Percentiles rank a stretch among this genome's conserved stretches.
These are phyloP conservation scores for Standfussiana lucernea DNA, from an alignment of 2,888 invertebrate genomes.

Conservation along the genomic window DNA sequence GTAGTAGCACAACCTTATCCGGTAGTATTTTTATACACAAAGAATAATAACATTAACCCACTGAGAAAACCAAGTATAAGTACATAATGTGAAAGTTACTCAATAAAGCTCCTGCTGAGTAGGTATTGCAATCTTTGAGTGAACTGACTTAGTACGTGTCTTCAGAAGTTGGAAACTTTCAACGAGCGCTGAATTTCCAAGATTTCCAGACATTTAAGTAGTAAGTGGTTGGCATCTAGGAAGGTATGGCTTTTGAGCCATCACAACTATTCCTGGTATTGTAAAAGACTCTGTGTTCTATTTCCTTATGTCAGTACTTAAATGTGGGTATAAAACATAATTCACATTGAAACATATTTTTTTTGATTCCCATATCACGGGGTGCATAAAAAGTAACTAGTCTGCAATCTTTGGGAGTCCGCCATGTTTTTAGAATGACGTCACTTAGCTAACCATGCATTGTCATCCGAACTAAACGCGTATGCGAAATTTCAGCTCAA, in stretches of 20 bases:
- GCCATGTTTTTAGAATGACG: no score
- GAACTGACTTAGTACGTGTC: slow-evolving; percentile 4
- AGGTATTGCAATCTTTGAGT: slow-evolving; percentile 8
- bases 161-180: slow-evolving; percentile 29
- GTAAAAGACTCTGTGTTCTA: not conserved
- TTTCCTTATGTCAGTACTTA: not conserved
- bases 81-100: not conserved
- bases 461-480: no score
- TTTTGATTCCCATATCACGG: no score
- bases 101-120: not conserved
- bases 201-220: slow-evolving; percentile 5
- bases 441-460: no score
- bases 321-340: not conserved
- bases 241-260: slow-evolving; percentile 8
- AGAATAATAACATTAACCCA: not conserved
- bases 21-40: not conserved
- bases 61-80: not conserved
- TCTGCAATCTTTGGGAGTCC: no score
- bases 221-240: not conserved
- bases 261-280: not conserved
- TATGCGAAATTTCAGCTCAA: no score
- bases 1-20: no score
- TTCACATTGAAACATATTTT: no score
- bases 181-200: slow-evolving; percentile 10
- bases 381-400: no score